Percentiles rank a stretch among this genome's conserved stretches.
Conservation (phyloP, 2,797 vertebrate genomes). For the Spea hammondii region DNA sequence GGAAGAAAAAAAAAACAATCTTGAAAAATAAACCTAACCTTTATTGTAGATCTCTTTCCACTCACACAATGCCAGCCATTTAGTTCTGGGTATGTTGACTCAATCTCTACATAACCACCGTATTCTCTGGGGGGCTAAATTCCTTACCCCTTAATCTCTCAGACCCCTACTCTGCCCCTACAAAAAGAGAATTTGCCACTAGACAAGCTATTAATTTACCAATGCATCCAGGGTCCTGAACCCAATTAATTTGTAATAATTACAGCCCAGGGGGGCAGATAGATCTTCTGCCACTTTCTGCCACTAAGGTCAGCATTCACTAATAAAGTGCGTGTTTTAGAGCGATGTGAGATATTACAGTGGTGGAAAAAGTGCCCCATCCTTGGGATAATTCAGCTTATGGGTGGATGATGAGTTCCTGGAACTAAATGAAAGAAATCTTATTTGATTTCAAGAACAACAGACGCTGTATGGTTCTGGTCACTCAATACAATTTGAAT, state of each 20-base stretch:
- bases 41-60: constrained; percentile 12
- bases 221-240: constrained; percentile 81
- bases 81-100: constrained; percentile 60
- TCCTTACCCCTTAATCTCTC: constrained; percentile 58
- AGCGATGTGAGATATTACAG: constrained; percentile 84
- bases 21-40: constrained; percentile 60
- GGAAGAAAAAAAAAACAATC: constrained; percentile 56
- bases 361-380: constrained; percentile 90
- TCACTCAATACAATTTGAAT: constrained; percentile 69
- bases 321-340: constrained; percentile 82
- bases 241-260: constrained; percentile 97
- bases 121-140: constrained; percentile 60
- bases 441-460: constrained; percentile 68
- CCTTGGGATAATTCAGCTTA: constrained; percentile 84
- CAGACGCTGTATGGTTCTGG: constrained; percentile 65
- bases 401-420: constrained; percentile 69
- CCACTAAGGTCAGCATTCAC: constrained; percentile 79
- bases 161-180: constrained; percentile 63
- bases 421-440: constrained; percentile 71
- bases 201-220: constrained; percentile 83
- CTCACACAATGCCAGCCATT: constrained; percentile 58
- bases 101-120: constrained; percentile 56
- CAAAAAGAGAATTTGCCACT: constrained; percentile 72
- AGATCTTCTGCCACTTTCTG: constrained; percentile 73
- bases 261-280: constrained; percentile 82